A percentile compares a stretch with the other conserved stretches of the same genome.
These are phyloP conservation scores for Prionailurus viverrinus DNA, from an alignment of 2,113 vertebrate genomes.

Conservation along the genomic window DNA sequence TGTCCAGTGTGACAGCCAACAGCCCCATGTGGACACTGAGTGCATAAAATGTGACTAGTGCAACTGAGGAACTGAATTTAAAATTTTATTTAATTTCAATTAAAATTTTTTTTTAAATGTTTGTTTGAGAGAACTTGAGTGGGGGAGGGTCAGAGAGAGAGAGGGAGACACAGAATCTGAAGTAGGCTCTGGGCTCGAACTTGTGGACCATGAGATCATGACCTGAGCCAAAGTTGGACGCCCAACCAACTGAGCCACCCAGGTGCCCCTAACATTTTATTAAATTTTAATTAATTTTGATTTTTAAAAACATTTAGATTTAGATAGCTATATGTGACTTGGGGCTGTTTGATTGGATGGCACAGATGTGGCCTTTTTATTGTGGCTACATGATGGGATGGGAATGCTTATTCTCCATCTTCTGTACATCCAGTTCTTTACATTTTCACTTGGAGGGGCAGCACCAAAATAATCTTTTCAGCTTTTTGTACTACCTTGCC, in stretches of 20 bases:
- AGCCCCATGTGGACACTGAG: not conserved
- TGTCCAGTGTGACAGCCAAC: not conserved
- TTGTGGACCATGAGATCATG: not conserved
- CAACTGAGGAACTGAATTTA: not conserved
- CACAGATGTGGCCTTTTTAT: not conserved
- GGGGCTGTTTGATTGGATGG: not conserved
- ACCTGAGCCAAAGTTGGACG: not conserved
- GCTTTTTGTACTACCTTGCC: not conserved
- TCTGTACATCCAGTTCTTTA: not conserved
- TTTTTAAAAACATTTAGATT: not conserved
- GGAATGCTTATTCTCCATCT: not conserved
- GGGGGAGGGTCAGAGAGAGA: not conserved
- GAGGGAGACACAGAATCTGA: not conserved
- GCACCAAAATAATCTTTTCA: not conserved
- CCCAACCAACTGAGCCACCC: not conserved
- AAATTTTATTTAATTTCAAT: conserved; percentile 31
- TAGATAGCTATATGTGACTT: not conserved
- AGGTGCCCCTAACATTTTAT: not conserved
- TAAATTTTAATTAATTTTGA: conserved; percentile 3
- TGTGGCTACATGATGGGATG: not conserved
- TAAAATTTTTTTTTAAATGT: not conserved
- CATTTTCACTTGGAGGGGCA: not conserved
- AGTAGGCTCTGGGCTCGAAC: too few relatives aligned
- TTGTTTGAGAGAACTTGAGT: not conserved
- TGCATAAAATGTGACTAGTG: not conserved